Conservation (phyloP, 2,797 vertebrate species). For the Sebastes elongatus region DNA sequence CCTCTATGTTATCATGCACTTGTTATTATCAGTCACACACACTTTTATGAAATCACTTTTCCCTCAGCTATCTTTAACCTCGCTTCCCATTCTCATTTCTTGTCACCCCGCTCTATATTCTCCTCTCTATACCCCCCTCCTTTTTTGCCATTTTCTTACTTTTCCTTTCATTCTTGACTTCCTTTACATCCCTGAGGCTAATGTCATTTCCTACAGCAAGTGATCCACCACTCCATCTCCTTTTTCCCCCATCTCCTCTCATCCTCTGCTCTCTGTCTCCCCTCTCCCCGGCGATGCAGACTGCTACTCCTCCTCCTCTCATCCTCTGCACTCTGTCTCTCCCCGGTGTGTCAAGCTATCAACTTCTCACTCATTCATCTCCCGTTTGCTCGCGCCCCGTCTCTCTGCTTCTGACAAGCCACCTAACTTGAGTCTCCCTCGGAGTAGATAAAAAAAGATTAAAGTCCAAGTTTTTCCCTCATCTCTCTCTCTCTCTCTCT, state of each 20-base stretch:
- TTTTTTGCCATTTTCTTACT: conserved; percentile 8
- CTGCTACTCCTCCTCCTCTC: conserved; percentile 3
- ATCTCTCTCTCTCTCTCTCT: not conserved
- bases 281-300: conserved; percentile 7
- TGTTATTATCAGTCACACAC: conserved; percentile 11
- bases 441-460: not conserved
- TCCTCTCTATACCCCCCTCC: not conserved
- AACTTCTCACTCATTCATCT: conserved; percentile 47
- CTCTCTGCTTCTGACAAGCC: conserved; percentile 28
- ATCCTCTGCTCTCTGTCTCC: conserved; percentile 17
- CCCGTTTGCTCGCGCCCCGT: not conserved
- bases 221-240: conserved; percentile 30
- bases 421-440: conserved; percentile 11
- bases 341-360: conserved; percentile 43
- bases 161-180: conserved; percentile 30
- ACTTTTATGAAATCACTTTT: conserved; percentile 18
- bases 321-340: conserved; percentile 5
- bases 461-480: not conserved
- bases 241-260: conserved; percentile 24
- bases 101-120: not conserved
- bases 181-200: conserved; percentile 45
- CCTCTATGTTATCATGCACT: conserved; percentile 9
- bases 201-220: conserved; percentile 52
- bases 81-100: conserved; percentile 5
- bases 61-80: conserved; percentile 30